phyloP scores from a whole-genome alignment of 2,797 vertebrate genomes.

The Oophaga sylvatica region DNA sequence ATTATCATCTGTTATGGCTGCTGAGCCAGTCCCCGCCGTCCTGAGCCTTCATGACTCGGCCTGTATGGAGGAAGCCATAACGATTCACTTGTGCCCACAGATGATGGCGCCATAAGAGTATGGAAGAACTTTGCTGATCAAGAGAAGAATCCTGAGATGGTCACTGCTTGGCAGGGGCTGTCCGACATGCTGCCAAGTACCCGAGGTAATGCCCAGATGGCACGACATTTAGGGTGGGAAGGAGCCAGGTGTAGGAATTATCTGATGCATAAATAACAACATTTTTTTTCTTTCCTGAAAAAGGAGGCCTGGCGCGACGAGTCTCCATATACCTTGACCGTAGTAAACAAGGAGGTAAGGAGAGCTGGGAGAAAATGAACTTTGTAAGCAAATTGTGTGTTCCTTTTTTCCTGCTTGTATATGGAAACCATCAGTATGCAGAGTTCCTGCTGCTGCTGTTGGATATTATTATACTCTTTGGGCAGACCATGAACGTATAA shows the following conservation, averaged over 20 bases:
- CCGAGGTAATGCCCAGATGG: conserved; percentile 78
- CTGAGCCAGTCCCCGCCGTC: background rate
- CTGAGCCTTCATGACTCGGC: background rate
- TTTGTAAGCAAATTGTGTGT: background rate
- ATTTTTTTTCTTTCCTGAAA: conserved; percentile 55
- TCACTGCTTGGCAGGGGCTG: conserved; percentile 96
- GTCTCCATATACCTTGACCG: conserved; percentile 94
- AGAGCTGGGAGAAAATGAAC: background rate
- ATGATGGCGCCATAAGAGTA: conserved; percentile 91
- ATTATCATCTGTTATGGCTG: background rate
- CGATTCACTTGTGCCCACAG: conserved; percentile 68
- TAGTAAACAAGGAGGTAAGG: conserved; percentile 93
- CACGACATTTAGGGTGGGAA: background rate
- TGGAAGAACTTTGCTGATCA: conserved; percentile 98
- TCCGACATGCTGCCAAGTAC: conserved; percentile 97
- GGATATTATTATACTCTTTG: no score
- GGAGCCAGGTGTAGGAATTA: background rate
- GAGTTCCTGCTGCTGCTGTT: background rate
- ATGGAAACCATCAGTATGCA: background rate
- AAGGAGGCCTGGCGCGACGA: conserved; percentile 88
- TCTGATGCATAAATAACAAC: background rate
- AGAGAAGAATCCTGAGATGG: conserved; percentile 98
- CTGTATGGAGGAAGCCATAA: background rate
- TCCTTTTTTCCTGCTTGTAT: background rate
- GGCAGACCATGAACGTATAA: background rate